Evolutionary conservation across 2,888 invertebrate species (phyloP).

Genomic region (Odontocolon sp.): DNA sequence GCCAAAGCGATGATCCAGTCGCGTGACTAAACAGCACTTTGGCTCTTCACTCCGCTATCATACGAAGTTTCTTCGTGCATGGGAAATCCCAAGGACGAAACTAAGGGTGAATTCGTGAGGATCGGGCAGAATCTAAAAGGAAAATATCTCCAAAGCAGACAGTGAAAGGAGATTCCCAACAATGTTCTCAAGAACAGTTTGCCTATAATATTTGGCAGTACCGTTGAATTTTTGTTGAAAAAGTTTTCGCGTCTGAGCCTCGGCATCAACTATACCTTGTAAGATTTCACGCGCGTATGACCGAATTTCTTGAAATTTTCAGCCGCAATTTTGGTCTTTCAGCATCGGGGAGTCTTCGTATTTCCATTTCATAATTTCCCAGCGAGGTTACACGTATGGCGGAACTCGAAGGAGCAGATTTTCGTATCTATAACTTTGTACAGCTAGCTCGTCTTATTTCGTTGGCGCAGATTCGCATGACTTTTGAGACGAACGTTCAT

Average conservation of each 20-base stretch:
- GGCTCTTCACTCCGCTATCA: not conserved
- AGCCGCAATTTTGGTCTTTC: too few relatives aligned
- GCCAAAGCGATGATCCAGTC: slow-evolving; percentile 48
- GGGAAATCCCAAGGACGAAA: slow-evolving; percentile 48
- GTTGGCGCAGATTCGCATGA: not conserved
- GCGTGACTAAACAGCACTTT: slow-evolving; percentile 56
- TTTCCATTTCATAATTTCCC: too few relatives aligned
- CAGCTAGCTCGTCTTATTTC: slow-evolving; percentile 1
- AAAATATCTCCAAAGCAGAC: too few relatives aligned
- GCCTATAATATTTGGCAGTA: slow-evolving; percentile 46
- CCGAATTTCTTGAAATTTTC: slow-evolving; percentile 29
- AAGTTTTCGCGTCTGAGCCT: slow-evolving; percentile 41
- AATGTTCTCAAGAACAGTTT: slow-evolving; percentile 50
- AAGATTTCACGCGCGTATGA: slow-evolving; percentile 17
- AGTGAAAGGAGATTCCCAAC: slow-evolving; percentile 22
- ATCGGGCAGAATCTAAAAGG: slow-evolving; percentile 31
- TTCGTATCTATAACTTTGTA: not conserved
- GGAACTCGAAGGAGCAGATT: too few relatives aligned
- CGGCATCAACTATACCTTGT: not conserved
- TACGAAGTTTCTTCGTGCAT: slow-evolving; percentile 51
- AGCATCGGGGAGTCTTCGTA: too few relatives aligned
- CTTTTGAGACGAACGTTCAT: not conserved
- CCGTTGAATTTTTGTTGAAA: slow-evolving; percentile 35
- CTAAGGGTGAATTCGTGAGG: slow-evolving; percentile 51
- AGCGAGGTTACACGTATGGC: too few relatives aligned